Conservation (phyloP, 2,113 vertebrate genomes). For the Naja naja region DNA sequence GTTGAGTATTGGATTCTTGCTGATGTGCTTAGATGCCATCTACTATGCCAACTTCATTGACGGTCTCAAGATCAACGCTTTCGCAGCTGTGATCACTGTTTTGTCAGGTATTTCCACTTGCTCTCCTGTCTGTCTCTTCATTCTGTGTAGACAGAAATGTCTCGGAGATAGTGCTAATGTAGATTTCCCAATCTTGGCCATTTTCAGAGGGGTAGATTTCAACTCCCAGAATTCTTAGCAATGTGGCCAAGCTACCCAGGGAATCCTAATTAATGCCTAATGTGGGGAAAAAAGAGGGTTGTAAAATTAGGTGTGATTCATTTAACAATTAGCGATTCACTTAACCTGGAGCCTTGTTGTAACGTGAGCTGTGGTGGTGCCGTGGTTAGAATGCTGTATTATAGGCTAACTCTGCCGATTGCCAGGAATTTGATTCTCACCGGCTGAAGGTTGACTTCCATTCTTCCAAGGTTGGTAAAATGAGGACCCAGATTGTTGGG, state of each 20-base stretch:
- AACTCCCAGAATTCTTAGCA: not conserved
- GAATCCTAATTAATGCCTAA: not conserved
- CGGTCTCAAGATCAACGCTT: conserved; percentile 79
- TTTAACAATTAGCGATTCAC: not conserved
- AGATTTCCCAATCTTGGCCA: not conserved
- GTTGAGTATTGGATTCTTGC: conserved; percentile 76
- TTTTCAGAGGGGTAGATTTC: not conserved
- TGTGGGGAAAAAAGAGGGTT: not conserved
- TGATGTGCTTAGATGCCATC: conserved; percentile 78
- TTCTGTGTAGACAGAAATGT: not conserved
- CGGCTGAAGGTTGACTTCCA: no score
- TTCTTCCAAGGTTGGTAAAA: no score
- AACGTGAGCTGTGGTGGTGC: no score
- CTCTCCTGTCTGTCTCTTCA: not conserved
- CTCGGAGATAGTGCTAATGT: not conserved
- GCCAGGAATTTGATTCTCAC: no score
- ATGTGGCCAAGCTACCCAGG: not conserved
- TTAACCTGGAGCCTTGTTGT: not conserved
- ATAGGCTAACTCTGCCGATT: no score
- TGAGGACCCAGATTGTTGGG: no score
- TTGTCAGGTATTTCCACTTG: conserved; percentile 69
- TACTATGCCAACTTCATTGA: conserved; percentile 76
- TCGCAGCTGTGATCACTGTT: conserved; percentile 78
- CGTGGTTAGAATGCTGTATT: no score
- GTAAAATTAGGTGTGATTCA: not conserved